Conservation (phyloP, 92 coral and sea anemone species). For the Isaurus tuberculatus region DNA sequence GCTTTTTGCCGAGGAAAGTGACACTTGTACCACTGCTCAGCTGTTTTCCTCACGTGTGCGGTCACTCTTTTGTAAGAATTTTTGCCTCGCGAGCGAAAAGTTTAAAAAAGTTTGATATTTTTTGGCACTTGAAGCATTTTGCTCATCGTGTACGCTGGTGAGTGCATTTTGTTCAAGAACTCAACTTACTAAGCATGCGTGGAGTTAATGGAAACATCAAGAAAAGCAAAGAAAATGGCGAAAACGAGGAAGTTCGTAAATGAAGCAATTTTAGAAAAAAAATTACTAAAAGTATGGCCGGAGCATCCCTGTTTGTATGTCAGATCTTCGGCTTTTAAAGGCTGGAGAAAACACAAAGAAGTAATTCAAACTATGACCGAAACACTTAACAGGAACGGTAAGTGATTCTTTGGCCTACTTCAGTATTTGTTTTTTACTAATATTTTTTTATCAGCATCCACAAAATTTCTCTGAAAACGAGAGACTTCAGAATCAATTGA, state of each 20-base stretch:
- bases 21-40: slow-evolving; percentile 11
- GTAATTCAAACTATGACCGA: not conserved
- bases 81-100: not conserved
- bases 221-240: not conserved
- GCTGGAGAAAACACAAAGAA: not conserved
- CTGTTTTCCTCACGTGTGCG: slow-evolving; percentile 7
- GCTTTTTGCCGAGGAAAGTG: slow-evolving; percentile 21
- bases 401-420: too few species aligned
- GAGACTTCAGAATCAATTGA: too few species aligned
- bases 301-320: not conserved
- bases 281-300: not conserved
- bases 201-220: not conserved
- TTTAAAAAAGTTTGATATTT: not conserved
- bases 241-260: not conserved
- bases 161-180: not conserved
- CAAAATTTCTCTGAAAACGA: too few species aligned
- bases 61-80: not conserved
- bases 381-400: not conserved
- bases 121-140: not conserved
- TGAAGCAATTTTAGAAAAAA: not conserved
- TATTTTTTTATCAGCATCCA: too few species aligned
- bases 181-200: not conserved
- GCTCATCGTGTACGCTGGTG: not conserved
- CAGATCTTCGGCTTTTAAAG: not conserved
- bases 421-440: not conserved